Conservation (phyloP, 1,140 invertebrate genomes). For the Drosophila sp. region DNA sequence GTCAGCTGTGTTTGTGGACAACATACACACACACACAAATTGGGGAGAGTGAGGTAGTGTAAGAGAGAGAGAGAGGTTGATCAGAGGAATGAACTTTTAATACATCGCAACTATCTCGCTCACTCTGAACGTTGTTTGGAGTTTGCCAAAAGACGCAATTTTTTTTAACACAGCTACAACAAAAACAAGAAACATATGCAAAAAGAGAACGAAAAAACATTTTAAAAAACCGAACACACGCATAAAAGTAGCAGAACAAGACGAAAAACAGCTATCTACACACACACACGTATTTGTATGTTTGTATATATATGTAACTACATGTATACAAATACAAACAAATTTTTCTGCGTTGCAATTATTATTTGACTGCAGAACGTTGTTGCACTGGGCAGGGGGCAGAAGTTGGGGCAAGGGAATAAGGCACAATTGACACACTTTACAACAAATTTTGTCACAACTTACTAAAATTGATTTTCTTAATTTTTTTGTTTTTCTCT, state of each 20-base stretch:
- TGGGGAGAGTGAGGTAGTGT: neutral
- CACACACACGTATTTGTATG: neutral
- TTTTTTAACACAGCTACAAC: constrained; percentile 31
- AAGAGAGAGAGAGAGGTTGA: constrained; percentile 19
- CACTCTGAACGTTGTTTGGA: constrained; percentile 18
- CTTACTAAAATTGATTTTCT: constrained; percentile 17
- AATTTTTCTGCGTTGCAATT: constrained; percentile 34
- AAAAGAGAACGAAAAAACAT: neutral
- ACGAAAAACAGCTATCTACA: constrained; percentile 23
- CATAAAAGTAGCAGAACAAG: constrained; percentile 7
- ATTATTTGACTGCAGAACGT: constrained; percentile 1
- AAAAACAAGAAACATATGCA: neutral
- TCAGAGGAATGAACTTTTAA: constrained; percentile 51
- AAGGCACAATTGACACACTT: constrained; percentile 1
- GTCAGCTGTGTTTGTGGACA: constrained; percentile 61
- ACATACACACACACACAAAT: constrained; percentile 9
- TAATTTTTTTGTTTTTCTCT: neutral
- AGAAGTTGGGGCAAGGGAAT: neutral
- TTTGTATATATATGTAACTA: neutral
- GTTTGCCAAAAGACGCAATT: constrained; percentile 68
- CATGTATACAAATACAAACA: constrained; percentile 8
- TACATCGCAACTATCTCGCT: constrained; percentile 23
- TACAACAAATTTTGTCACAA: constrained; percentile 9
- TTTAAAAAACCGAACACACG: constrained; percentile 10
- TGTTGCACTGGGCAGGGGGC: neutral